These are phyloP conservation scores for Euura lappo DNA, from an alignment of 1,140 invertebrate genomes.

Conservation along the genomic window DNA sequence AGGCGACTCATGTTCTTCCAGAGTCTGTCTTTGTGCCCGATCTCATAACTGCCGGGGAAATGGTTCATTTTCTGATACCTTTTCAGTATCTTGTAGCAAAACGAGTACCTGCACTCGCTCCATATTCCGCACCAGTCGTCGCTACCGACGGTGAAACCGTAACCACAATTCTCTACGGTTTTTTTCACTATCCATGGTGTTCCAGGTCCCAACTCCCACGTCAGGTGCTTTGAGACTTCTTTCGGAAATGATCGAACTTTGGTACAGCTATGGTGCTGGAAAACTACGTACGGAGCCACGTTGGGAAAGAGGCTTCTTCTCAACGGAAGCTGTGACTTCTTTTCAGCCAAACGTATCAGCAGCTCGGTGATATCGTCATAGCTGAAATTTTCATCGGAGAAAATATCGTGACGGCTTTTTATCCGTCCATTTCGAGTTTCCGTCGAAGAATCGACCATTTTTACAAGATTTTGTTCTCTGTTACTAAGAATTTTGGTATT, in stretches of 20 bases:
- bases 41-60: constrained; percentile 75
- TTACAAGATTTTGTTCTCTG: too few species aligned
- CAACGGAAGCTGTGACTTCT: background rate
- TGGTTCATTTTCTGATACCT: constrained; percentile 73
- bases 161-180: constrained; percentile 59
- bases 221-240: constrained; percentile 56
- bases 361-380: background rate
- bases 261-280: constrained; percentile 54
- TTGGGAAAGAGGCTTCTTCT: constrained; percentile 57
- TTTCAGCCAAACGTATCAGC: background rate
- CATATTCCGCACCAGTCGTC: constrained; percentile 5
- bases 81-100: constrained; percentile 42
- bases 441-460: background rate
- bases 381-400: background rate
- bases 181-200: constrained; percentile 64
- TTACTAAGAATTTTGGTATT: too few species aligned
- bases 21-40: constrained; percentile 71
- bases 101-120: constrained; percentile 48
- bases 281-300: constrained; percentile 66
- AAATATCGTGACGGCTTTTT: background rate
- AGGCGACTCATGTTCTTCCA: constrained; percentile 63
- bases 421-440: background rate
- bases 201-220: constrained; percentile 65
- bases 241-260: constrained; percentile 44
- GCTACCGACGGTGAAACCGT: constrained; percentile 49